These are phyloP conservation scores for Eubasilissa regina DNA, from an alignment of 1,140 invertebrate species.

Conservation along the genomic window DNA sequence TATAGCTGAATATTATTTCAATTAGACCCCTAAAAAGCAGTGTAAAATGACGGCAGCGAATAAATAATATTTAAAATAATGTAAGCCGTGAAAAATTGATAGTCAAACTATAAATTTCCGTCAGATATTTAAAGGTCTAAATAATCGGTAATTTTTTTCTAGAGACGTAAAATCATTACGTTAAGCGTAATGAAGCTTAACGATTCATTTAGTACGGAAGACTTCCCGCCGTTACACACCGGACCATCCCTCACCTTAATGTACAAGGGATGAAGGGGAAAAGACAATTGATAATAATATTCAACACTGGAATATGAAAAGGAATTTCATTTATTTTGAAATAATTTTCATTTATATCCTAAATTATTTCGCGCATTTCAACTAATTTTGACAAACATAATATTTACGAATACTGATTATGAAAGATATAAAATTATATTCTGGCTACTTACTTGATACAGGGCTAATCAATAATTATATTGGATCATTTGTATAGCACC, in stretches of 20 bases:
- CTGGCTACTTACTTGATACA: too few relatives aligned
- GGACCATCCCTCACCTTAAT: constrained; percentile 9
- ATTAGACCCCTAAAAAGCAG: too few relatives aligned
- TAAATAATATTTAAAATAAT: not conserved
- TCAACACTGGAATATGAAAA: constrained; percentile 7
- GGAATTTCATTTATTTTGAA: constrained; percentile 17
- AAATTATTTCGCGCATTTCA: not conserved
- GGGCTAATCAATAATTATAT: too few relatives aligned
- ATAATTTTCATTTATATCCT: not conserved
- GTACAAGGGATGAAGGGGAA: not conserved
- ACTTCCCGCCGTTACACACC: not conserved
- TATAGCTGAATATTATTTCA: too few relatives aligned
- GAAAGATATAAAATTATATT: not conserved
- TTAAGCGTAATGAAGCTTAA: constrained; percentile 14
- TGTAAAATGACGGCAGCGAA: too few relatives aligned
- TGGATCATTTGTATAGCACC: too few relatives aligned
- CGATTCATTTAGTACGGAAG: constrained; percentile 7
- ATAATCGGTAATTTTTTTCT: not conserved
- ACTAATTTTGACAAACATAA: not conserved
- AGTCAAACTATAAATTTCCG: not conserved
- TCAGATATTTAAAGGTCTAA: not conserved
- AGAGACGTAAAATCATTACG: constrained; percentile 5
- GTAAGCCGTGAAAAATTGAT: not conserved
- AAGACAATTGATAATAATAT: constrained; percentile 27
- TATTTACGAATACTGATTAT: not conserved